Evolutionary conservation across 1,140 invertebrate genomes (phyloP), one percentile per base, ranked within the genome.

Genomic region (Drosophila mojavensis): DNA sequence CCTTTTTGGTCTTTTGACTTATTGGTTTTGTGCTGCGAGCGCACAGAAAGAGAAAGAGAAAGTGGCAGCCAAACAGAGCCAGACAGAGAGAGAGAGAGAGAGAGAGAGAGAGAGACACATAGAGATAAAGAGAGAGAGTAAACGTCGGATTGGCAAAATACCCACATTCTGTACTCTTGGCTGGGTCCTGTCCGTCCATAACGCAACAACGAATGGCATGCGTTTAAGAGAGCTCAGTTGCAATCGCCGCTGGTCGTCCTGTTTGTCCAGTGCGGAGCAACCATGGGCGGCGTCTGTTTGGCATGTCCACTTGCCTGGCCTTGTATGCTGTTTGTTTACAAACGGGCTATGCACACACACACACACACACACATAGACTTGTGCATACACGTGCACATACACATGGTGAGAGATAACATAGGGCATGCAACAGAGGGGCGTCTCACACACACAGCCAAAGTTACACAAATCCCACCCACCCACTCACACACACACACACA

Each of bases 1-100:
- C 84, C 84, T 89, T 89, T 86, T 89, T 88, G 80, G 84, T 89
- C 80, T 81, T 89, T 90, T 89, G 84, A 89, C 84, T 89, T 89
- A 89, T 89, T 89, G 84, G 80, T 90, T 89, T 89, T 89, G 58
- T 54, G 66, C 48, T 50, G 45, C 51, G 60, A 55, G 48, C 54
- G 48, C 54, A 45, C 51, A 60, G 56, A 60, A 48, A 64, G 59
- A 55, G 30, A 41, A 5, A n/a, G 10, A n/a, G 1, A 7, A 0
- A 41, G 59, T 5, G 41, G 13, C 1, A 43, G 41, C 41, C n/a
- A 11, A 43, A 43, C 7, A 0, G 20, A 15, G 10, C 9, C 7
- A 5, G 15, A 11, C 24, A 2, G 3, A 4, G 28, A 7, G 28
- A 15, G 10, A 13, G 11, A 4, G 15, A 11, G 24, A 2, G 1